Evolutionary conservation across 2,113 vertebrate species (phyloP), one percentile per base, ranked within the genome.

Genomic region (Dendrocopos noguchii): DNA sequence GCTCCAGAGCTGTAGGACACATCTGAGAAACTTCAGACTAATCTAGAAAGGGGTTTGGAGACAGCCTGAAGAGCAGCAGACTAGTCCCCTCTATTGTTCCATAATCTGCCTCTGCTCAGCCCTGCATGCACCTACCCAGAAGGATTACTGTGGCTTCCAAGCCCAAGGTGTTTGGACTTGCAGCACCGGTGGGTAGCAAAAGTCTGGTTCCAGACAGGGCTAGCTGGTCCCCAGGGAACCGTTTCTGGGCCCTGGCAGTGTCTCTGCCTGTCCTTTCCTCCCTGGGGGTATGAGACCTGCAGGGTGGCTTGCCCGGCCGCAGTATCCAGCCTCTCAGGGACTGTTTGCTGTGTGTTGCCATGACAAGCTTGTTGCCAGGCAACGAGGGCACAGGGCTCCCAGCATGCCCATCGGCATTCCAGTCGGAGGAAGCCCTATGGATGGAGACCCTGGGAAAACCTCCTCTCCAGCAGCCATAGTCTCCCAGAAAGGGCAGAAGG

Each of bases 231-330:
- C 27, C 18, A 6, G n/a, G 53, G 34, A 44, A 28, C 36, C 33
- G 31, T 1, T 3, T 21, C 55, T 2, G 3, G 55, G 11, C 28
- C 24, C 34, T 29, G 72, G 46, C 53, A 18, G n/a, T 5, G 46
- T 39, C 4, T 1, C 50, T 25, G 24, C 15, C 50, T 39, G 70
- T 39, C 34, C 27, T 16, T 31, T 24, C 34, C 34, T 72, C 25
- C 33, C 24, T 39, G 19, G 25, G 36, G 7, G 4, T 3, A 25
- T 1, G 2, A 42, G 63, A 39, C 17, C 22, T 2, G 3, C 11
- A 22, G 25, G 50, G 52, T 13, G 1, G 52, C 42, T 66, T 34
- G 33, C 52, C 4, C 4, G 4, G 31, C 11, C 3, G 9, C 9
- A 4, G 20, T 27, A 34, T 36, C 29, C 20, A 9, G 28, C 66